Percentiles rank a stretch among this genome's conserved stretches.
These are phyloP conservation scores for Drosophila kohkoa DNA, from an alignment of 1,140 invertebrate genomes.

Conservation along the genomic window DNA sequence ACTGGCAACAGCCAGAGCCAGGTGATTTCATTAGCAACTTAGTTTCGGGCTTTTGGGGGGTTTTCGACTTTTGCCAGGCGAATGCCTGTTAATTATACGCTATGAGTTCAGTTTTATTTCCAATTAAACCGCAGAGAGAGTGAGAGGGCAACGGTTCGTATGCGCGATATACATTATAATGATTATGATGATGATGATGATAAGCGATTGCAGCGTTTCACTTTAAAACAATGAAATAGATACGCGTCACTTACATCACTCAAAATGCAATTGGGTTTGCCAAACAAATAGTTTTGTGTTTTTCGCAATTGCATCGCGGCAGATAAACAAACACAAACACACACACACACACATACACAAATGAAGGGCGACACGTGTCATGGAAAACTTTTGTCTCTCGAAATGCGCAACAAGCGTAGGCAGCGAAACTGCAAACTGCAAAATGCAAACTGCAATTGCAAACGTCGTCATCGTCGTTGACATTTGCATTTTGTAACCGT, in stretches of 20 bases:
- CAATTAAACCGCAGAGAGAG: neutral
- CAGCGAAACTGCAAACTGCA: slow-evolving; percentile 11
- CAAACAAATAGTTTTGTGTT: slow-evolving; percentile 63
- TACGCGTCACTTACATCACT: slow-evolving; percentile 64
- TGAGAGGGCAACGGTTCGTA: slow-evolving; percentile 15
- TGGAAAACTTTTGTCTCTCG: slow-evolving; percentile 48
- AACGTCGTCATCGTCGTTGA: slow-evolving; percentile 43
- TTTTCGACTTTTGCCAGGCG: slow-evolving; percentile 55
- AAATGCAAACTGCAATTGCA: neutral
- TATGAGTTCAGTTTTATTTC: slow-evolving; percentile 39
- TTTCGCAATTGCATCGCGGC: slow-evolving; percentile 15
- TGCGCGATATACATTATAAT: slow-evolving; percentile 18
- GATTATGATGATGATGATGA: neutral
- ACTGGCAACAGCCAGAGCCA: slow-evolving; percentile 60
- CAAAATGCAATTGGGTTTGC: slow-evolving; percentile 53
- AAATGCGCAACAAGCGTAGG: slow-evolving; percentile 65
- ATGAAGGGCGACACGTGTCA: slow-evolving; percentile 48
- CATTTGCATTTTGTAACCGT: slow-evolving; percentile 61
- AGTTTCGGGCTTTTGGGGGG: slow-evolving; percentile 16
- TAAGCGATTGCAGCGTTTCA: slow-evolving; percentile 12
- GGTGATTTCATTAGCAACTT: slow-evolving; percentile 78
- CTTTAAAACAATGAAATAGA: slow-evolving; percentile 35
- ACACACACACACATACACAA: slow-evolving; percentile 4
- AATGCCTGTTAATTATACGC: slow-evolving; percentile 74
- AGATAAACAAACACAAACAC: slow-evolving; percentile 30